A percentile compares a stretch with the other conserved stretches of the same genome.
Conservation (phyloP, 2,888 invertebrate genomes). For the Unio pictorum region DNA sequence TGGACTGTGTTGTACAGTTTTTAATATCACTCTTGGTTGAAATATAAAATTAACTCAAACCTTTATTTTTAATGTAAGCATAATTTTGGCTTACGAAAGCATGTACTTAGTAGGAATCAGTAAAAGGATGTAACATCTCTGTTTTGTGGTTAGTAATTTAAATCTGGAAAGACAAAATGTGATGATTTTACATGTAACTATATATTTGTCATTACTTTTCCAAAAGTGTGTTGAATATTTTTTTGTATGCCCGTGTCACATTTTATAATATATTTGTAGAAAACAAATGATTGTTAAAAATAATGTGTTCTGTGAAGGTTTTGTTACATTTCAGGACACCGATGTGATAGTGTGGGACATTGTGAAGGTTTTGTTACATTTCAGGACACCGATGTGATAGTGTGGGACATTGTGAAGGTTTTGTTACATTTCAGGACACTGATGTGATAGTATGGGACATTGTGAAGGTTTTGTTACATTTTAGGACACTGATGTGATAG, state of each 20-base stretch:
- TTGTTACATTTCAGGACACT: slow-evolving; percentile 79
- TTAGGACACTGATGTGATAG: slow-evolving; percentile 90
- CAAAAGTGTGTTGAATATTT: neutral
- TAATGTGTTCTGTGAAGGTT: neutral
- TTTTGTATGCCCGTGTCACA: neutral
- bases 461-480: slow-evolving; percentile 72
- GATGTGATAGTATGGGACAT: slow-evolving; percentile 96
- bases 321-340: slow-evolving; percentile 79
- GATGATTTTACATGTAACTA: neutral
- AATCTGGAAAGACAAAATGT: neutral
- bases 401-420: slow-evolving; percentile 88
- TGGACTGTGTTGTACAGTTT: no score
- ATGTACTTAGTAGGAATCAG: no score
- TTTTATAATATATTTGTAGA: neutral
- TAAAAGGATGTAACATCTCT: no score
- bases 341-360: slow-evolving; percentile 96
- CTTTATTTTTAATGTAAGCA: no score
- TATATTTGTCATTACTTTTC: neutral
- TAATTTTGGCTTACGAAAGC: no score
- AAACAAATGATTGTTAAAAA: neutral
- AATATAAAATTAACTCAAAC: no score
- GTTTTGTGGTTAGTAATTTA: no score
- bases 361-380: slow-evolving; percentile 72
- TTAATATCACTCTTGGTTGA: no score
- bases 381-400: slow-evolving; percentile 90